Conservation (phyloP, 2,888 invertebrate genomes). For the Megalurothrips usitatus region DNA sequence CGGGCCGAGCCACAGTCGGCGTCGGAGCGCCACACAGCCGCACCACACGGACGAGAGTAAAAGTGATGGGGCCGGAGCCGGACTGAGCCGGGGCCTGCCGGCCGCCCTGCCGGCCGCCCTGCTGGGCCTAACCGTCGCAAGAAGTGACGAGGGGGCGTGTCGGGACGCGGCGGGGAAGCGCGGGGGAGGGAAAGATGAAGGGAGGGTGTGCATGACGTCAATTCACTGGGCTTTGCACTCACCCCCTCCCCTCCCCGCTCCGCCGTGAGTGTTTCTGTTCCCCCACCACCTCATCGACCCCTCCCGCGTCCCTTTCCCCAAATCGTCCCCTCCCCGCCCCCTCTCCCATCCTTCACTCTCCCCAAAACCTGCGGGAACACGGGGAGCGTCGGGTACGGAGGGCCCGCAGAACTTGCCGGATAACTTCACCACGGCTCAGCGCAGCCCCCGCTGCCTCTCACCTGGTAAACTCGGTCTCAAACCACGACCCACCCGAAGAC, state of each 20-base stretch:
- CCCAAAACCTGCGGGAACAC: neutral
- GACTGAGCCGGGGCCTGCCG: too few species aligned
- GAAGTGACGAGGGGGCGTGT: neutral
- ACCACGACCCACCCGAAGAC: too few species aligned
- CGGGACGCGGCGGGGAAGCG: neutral
- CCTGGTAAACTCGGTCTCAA: too few species aligned
- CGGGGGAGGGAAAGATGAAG: neutral
- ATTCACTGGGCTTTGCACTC: conserved; percentile 11
- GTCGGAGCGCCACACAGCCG: neutral
- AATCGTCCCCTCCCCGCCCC: neutral
- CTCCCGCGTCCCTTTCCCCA: neutral
- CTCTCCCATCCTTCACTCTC: neutral
- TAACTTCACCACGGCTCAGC: neutral
- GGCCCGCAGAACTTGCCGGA: neutral
- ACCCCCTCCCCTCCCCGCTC: neutral
- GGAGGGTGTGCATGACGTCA: conserved; percentile 11
- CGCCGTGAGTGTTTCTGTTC: neutral
- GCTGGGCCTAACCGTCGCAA: neutral
- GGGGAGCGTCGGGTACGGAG: neutral
- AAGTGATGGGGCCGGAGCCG: neutral
- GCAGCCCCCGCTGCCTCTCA: too few species aligned
- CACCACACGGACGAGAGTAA: neutral
- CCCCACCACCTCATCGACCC: neutral
- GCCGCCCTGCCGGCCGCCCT: neutral
- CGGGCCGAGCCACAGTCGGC: too few species aligned